Evolutionary conservation across 2,888 invertebrate genomes (phyloP).

Genomic region (Latheticus oryzae): DNA sequence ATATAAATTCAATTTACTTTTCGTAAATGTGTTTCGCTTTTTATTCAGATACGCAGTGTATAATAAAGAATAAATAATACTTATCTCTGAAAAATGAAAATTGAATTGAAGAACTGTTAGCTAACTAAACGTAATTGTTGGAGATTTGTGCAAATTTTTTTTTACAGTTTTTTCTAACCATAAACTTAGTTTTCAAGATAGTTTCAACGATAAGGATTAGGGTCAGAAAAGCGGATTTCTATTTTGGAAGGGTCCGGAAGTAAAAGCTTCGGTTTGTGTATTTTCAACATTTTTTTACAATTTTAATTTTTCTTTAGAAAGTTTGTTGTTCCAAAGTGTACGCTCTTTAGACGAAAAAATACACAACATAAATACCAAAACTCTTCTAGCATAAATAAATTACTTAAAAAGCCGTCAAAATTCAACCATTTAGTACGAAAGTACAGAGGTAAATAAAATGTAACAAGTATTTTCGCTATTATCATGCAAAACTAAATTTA

Average conservation of each 20-base stretch:
- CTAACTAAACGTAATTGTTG: conserved; percentile 31
- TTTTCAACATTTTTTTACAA: conserved; percentile 22
- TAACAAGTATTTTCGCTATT: conserved; percentile 40
- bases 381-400: conserved; percentile 16
- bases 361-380: conserved; percentile 16
- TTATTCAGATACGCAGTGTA: conserved; percentile 32
- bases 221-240: conserved; percentile 14
- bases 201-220: conserved; percentile 32
- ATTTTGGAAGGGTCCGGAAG: conserved; percentile 15
- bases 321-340: conserved; percentile 10
- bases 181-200: conserved; percentile 34
- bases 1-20: conserved; percentile 43
- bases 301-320: conserved; percentile 28
- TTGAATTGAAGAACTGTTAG: conserved; percentile 41
- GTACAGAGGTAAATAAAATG: conserved; percentile 30
- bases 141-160: conserved; percentile 30
- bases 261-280: conserved; percentile 7
- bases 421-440: conserved; percentile 27
- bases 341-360: conserved; percentile 32
- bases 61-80: conserved; percentile 48
- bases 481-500: conserved; percentile 44
- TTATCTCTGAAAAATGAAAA: conserved; percentile 46
- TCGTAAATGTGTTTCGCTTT: conserved; percentile 41
- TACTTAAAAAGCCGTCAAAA: conserved; percentile 32
- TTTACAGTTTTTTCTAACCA: conserved; percentile 24